Base-by-base conservation (phyloP, 2,797 vertebrate species). In the Centropyge bicolor region DNA sequence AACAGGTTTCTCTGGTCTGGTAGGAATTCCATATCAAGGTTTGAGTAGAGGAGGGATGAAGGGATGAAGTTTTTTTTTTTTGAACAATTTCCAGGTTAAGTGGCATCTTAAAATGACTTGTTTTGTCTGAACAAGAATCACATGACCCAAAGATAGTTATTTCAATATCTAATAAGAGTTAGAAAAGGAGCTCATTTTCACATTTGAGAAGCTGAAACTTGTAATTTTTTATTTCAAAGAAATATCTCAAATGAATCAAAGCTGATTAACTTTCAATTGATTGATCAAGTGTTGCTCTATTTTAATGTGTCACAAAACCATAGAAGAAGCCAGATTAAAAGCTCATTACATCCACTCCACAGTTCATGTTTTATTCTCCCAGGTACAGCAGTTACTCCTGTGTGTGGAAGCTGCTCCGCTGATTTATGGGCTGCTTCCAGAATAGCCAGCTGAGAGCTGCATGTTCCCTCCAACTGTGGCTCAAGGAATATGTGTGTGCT, bases 391-490 rank as follows among this genome's bases (percentile, higher is more conserved):
- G 31, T 57, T 20, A 69, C 41, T 31, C 3, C n/a, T 59, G 40
- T 36, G 20, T 76, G 46, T 56, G 60, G 45, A 59, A 56, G 24
- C 38, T 41, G 22, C 38, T 45, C 38, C 3, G 9, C 38, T 75
- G 61, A 63, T 78, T 56, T 24, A 68, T 52, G 24, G 36, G 8
- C n/a, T 35, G 9, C 49, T 8, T 78, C 68, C 75, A 75, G 57
- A 67, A 60, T 22, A 82, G 24, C 54, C 75, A 57, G 54, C 62
- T 69, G 59, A 65, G 67, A 38, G 35, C 49, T 51, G 27, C 61
- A 3, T 2, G 10, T 2, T 20, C 55, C 73, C 55, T 16, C n/a
- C 64, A 31, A 12, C 66, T 59, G 24, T 36, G 67, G 17, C 6
- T 81, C 56, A 6, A 41, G 24, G 43, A 72, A 19, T 5, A 4